phyloP scores from a whole-genome alignment of 2,797 vertebrate genomes.

The Cynopterus sphinx region DNA sequence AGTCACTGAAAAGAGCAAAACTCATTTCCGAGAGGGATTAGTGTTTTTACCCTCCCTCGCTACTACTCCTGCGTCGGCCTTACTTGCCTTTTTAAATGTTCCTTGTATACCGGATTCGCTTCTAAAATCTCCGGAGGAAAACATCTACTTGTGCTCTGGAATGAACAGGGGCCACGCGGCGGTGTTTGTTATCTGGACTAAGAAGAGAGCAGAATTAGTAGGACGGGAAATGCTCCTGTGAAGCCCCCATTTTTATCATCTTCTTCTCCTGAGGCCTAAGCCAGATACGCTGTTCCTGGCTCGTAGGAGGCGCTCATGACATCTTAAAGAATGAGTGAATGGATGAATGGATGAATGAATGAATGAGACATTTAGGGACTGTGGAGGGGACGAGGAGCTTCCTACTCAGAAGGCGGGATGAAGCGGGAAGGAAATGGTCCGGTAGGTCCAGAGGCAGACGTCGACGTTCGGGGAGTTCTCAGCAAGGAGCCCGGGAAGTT shows the following conservation, averaged over 20 bases:
- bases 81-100: constrained; percentile 19
- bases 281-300: too few relatives aligned
- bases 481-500: not conserved
- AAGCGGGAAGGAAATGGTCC: not conserved
- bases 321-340: not conserved
- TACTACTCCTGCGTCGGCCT: constrained; percentile 38
- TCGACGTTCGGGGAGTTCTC: not conserved
- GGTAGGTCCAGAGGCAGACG: not conserved
- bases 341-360: not conserved
- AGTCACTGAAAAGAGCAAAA: constrained; percentile 56
- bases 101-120: not conserved
- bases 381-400: not conserved
- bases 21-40: constrained; percentile 56
- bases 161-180: not conserved
- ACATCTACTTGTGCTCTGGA: not conserved
- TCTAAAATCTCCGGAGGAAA: constrained; percentile 33
- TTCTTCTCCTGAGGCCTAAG: not conserved
- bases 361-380: not conserved
- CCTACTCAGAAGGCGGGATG: not conserved
- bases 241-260: not conserved
- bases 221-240: not conserved
- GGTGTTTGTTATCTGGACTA: not conserved
- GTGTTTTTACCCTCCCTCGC: constrained; percentile 49
- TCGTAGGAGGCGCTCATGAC: too few relatives aligned
- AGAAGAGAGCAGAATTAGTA: not conserved